Percentiles rank a stretch among this genome's conserved stretches.
Evolutionary conservation across 2,113 vertebrate genomes (phyloP).

Genomic region (Hiodon alosoides): DNA sequence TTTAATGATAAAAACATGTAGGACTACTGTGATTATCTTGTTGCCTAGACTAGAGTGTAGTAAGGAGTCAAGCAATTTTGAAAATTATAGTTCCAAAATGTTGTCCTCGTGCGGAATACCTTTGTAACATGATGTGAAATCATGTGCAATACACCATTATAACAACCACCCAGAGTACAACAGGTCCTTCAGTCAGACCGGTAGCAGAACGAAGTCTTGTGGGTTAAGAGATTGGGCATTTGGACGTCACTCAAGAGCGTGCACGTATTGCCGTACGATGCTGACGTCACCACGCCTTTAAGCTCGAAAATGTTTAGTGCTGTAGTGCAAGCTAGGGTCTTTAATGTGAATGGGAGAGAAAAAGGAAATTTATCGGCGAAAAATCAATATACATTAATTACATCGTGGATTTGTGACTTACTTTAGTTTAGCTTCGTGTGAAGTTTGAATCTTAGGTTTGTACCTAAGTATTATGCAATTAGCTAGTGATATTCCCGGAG

Average conservation of each 20-base stretch:
- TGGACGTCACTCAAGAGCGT: conserved; percentile 49
- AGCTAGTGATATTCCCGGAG: conserved; percentile 55
- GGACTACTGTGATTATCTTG: no score
- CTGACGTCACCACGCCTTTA: conserved; percentile 66
- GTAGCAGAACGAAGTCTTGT: not conserved
- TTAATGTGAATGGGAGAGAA: conserved; percentile 53
- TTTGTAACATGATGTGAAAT: no score
- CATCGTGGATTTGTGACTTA: conserved; percentile 30
- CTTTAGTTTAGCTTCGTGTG: conserved; percentile 37
- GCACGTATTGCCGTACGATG: conserved; percentile 56
- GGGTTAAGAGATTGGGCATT: conserved; percentile 31
- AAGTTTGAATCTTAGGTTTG: conserved; percentile 47
- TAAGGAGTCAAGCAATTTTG: no score
- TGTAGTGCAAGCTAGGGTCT: conserved; percentile 60
- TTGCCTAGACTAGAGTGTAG: no score
- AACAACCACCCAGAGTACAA: no score
- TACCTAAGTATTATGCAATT: conserved; percentile 53
- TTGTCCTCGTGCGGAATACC: no score
- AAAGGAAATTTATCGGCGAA: conserved; percentile 48
- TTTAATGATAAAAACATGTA: no score
- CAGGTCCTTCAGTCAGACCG: no score
- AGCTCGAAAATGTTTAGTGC: conserved; percentile 72
- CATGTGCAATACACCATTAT: no score
- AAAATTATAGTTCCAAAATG: no score
- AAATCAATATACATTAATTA: conserved; percentile 32